Evolutionary conservation across 2,113 vertebrate species (phyloP).

Genomic region (Strix uralensis): DNA sequence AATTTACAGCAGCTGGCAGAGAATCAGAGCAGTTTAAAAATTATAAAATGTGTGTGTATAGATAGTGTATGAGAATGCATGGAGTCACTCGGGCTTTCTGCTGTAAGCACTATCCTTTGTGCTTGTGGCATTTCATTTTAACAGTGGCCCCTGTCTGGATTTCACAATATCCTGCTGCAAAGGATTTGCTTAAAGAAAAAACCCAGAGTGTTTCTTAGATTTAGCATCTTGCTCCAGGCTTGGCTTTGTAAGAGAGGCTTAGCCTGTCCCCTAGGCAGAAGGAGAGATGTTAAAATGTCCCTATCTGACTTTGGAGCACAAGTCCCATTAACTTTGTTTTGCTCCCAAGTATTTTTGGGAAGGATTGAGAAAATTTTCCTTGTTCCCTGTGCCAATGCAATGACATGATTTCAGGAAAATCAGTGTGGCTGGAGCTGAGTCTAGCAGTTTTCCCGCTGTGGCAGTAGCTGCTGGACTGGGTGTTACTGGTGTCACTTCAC

Average conservation of each 20-base stretch:
- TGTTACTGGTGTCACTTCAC: background rate
- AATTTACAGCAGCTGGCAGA: constrained; percentile 31
- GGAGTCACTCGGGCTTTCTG: background rate
- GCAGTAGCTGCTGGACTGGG: background rate
- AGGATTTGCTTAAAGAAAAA: background rate
- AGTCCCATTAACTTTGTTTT: background rate
- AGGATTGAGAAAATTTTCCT: background rate
- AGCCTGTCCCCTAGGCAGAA: background rate
- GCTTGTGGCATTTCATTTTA: background rate
- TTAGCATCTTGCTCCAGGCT: background rate
- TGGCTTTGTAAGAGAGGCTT: background rate
- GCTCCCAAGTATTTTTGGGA: background rate
- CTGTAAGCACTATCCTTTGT: background rate
- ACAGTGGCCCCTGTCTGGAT: background rate
- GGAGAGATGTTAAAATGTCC: background rate
- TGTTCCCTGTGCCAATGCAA: background rate
- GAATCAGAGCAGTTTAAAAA: constrained; percentile 56
- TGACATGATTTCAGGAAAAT: background rate
- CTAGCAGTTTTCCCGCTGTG: background rate
- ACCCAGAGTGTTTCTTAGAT: background rate
- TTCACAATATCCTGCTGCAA: constrained; percentile 9
- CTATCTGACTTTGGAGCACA: background rate
- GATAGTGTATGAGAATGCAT: background rate
- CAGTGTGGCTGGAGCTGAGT: background rate
- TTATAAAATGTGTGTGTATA: background rate